Conservation (phyloP, 2,797 vertebrate species). For the Psittacula derbiana region DNA sequence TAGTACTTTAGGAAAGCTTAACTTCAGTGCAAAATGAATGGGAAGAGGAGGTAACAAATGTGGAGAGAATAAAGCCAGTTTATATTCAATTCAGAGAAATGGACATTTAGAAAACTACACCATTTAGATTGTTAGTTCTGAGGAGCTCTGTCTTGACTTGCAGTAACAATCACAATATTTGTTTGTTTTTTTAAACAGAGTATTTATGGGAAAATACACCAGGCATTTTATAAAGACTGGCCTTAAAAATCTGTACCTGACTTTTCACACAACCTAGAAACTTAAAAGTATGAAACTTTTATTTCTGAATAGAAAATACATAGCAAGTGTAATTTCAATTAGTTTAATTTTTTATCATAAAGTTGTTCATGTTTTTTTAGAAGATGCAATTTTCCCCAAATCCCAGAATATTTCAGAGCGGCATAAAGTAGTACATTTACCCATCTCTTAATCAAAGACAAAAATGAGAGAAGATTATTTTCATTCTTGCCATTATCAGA, state of each 20-base stretch:
- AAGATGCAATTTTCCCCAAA: not conserved
- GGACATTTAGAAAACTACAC: not conserved
- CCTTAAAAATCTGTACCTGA: not conserved
- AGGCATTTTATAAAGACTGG: not conserved
- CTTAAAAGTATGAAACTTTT: not conserved
- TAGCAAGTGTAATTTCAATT: not conserved
- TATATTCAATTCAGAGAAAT: slow-evolving; percentile 10
- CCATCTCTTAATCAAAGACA: not conserved
- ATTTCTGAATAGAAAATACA: not conserved
- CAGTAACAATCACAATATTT: not conserved
- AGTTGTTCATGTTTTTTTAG: not conserved
- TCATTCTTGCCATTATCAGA: not conserved
- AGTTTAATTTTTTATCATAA: not conserved
- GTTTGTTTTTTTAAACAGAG: not conserved
- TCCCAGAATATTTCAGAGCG: not conserved
- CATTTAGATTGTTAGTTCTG: not conserved
- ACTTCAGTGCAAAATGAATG: not conserved
- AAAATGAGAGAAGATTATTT: not conserved
- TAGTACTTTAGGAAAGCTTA: not conserved
- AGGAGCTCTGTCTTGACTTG: slow-evolving; percentile 8
- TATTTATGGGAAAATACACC: not conserved
- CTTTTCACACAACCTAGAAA: not conserved
- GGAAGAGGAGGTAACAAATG: not conserved
- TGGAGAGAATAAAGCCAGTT: not conserved
- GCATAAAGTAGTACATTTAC: not conserved